Conservation (phyloP, 2,797 vertebrate genomes). For the Australoheros facetus region DNA sequence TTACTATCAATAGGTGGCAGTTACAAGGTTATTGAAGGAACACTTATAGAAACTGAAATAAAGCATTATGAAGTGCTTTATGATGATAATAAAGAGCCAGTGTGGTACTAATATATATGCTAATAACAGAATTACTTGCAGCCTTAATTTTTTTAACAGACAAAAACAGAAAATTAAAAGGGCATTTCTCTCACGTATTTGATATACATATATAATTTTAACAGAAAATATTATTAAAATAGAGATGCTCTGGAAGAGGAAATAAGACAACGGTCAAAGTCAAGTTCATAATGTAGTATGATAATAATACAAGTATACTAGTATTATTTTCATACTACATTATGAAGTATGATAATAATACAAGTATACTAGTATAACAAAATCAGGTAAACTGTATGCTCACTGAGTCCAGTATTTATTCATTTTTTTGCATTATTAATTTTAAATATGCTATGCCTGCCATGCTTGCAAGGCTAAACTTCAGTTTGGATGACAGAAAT, state of each 20-base stretch:
- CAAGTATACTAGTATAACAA: not conserved
- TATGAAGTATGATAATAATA: not conserved
- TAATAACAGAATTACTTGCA: not conserved
- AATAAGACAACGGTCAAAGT: not conserved
- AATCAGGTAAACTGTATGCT: not conserved
- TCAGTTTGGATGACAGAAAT: not conserved
- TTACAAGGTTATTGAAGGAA: not conserved
- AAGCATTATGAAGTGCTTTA: not conserved
- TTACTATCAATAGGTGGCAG: not conserved
- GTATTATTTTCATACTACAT: not conserved
- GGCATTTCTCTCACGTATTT: not conserved
- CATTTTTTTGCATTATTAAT: not conserved
- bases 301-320: not conserved
- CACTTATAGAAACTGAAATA: not conserved
- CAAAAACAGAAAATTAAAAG: not conserved
- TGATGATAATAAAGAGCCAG: not conserved
- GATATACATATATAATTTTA: not conserved
- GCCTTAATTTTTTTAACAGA: not conserved
- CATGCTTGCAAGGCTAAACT: not conserved
- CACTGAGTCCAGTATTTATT: not conserved
- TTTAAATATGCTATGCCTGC: not conserved
- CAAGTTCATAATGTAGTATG: not conserved
- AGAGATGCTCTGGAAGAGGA: not conserved
- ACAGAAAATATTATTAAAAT: not conserved
- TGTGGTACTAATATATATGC: not conserved